Percentiles rank a stretch among this genome's conserved stretches.
phyloP scores from a whole-genome alignment of 2,797 vertebrate species.

The Kryptopterus vitreolus region DNA sequence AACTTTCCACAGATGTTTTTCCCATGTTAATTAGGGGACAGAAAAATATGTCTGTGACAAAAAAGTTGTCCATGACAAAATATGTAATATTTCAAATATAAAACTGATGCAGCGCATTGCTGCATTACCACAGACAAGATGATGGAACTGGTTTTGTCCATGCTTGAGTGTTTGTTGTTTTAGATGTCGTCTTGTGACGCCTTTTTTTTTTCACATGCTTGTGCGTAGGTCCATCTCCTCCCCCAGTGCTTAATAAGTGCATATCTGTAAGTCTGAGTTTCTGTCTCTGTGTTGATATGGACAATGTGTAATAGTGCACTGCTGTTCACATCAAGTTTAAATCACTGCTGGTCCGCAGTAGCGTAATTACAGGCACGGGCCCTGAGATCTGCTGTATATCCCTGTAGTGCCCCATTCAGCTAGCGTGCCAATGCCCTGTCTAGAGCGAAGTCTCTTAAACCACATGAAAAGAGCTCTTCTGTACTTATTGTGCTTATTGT shows the following conservation, averaged over 20 bases:
- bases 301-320: constrained; percentile 63
- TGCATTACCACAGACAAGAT: background rate
- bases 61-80: background rate
- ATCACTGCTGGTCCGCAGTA: constrained; percentile 68
- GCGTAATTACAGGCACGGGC: constrained; percentile 77
- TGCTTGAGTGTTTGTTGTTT: constrained; percentile 65
- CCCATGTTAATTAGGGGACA: constrained; percentile 8
- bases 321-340: constrained; percentile 63
- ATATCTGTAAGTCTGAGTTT: constrained; percentile 75
- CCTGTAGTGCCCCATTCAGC: constrained; percentile 66
- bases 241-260: constrained; percentile 58
- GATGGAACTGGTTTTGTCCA: background rate
- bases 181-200: constrained; percentile 53
- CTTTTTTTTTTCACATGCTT: constrained; percentile 53
- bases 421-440: constrained; percentile 64
- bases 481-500: constrained; percentile 77
- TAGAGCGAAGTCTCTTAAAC: constrained; percentile 67
- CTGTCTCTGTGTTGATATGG: constrained; percentile 66
- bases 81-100: background rate
- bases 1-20: background rate
- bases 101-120: background rate
- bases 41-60: background rate
- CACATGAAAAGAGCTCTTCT: constrained; percentile 76
- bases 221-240: constrained; percentile 61
- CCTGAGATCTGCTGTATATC: constrained; percentile 70